Percentiles rank a stretch among this genome's conserved stretches.
Conservation (phyloP, 1,140 invertebrate genomes). For the Drosophila orena region DNA sequence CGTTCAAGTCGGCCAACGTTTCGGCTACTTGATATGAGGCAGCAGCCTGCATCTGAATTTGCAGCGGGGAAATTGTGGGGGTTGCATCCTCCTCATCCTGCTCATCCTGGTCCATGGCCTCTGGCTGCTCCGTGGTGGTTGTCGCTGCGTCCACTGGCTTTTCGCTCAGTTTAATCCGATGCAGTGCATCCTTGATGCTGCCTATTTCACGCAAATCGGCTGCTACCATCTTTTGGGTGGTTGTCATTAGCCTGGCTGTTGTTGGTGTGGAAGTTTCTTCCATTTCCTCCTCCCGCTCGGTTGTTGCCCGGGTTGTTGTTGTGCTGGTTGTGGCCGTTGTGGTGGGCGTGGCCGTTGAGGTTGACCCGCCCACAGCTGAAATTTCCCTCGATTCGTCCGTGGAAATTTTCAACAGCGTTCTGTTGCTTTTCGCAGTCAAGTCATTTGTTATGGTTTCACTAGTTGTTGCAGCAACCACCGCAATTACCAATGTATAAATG, state of each 20-base stretch:
- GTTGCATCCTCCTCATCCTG: constrained; percentile 5
- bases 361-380: constrained; percentile 42
- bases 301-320: constrained; percentile 55
- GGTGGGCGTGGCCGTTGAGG: constrained; percentile 75
- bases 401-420: constrained; percentile 30
- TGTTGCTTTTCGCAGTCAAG: constrained; percentile 45
- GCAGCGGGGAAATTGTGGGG: constrained; percentile 30
- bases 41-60: constrained; percentile 74
- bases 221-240: constrained; percentile 34
- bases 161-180: constrained; percentile 62
- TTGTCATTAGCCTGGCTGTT: constrained; percentile 53
- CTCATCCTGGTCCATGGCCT: constrained; percentile 12
- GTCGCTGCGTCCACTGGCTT: constrained; percentile 9
- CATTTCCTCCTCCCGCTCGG: constrained; percentile 1
- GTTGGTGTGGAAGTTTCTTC: constrained; percentile 5
- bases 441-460: constrained; percentile 60
- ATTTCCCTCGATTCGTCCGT: constrained; percentile 12
- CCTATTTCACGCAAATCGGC: constrained; percentile 30
- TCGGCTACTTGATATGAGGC: constrained; percentile 74
- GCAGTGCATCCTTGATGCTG: constrained; percentile 55
- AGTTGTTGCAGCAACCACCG: constrained; percentile 39
- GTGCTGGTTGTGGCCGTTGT: constrained; percentile 71
- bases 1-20: constrained; percentile 69
- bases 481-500: constrained; percentile 78
- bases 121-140: constrained; percentile 10